Conservation (phyloP, 2,113 vertebrate species). For the Excalfactoria chinensis region DNA sequence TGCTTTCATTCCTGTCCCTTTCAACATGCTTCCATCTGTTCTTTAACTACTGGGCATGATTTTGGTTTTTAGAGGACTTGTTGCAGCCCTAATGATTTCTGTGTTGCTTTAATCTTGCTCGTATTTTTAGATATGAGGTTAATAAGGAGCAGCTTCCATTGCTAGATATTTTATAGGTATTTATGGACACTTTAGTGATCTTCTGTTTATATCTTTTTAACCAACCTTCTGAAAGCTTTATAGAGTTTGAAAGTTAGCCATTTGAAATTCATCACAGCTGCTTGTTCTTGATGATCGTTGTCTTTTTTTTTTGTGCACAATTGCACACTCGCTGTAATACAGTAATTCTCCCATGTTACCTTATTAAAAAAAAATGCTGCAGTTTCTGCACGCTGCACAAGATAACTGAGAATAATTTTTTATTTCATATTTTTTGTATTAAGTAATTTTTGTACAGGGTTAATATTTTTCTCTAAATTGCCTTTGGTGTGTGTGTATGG, state of each 20-base stretch:
- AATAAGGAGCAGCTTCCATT: not conserved
- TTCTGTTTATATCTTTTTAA: not conserved
- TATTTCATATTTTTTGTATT: not conserved
- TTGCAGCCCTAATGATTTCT: not conserved
- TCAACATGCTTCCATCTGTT: not conserved
- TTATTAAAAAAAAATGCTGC: not conserved
- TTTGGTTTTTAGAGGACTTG: conserved; percentile 1
- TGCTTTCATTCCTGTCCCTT: not conserved
- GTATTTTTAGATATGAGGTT: not conserved
- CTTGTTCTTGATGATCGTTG: not conserved
- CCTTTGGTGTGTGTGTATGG: not conserved
- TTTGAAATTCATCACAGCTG: conserved; percentile 38
- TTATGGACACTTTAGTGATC: not conserved
- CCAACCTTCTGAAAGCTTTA: not conserved
- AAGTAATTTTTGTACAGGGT: not conserved
- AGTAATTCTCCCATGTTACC: not conserved
- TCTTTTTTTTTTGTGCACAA: conserved; percentile 25
- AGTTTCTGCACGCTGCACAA: not conserved
- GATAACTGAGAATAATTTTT: not conserved
- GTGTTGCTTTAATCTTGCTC: not conserved
- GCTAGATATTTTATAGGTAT: not conserved
- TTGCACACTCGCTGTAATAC: not conserved
- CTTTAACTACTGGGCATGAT: not conserved
- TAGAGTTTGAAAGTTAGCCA: conserved; percentile 2
- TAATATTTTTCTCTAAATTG: conserved; percentile 7